A percentile compares a stretch with the other conserved stretches of the same genome.
These are phyloP conservation scores for Epizoanthus stellaris DNA, from an alignment of 92 coral and sea anemone genomes.

Conservation along the genomic window DNA sequence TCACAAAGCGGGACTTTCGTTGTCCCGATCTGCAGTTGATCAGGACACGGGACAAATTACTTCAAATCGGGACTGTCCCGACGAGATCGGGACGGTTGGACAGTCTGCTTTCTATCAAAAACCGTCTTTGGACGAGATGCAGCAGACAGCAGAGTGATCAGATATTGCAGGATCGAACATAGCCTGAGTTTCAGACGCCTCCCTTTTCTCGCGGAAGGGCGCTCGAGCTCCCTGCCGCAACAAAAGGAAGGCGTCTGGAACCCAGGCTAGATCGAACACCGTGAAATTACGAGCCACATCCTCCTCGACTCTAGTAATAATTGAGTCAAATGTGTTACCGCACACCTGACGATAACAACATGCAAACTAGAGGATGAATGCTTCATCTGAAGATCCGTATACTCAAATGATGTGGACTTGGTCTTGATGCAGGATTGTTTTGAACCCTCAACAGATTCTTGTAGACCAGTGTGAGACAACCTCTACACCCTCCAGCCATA, in stretches of 20 bases:
- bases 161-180: conserved; percentile 40
- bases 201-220: no score
- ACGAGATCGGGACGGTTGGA: no score
- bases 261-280: no score
- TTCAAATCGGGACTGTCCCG: no score
- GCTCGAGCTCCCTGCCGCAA: no score
- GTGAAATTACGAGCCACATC: conserved; percentile 28
- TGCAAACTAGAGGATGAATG: conserved; percentile 30
- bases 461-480: neutral
- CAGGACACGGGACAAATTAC: no score
- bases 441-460: conserved; percentile 15
- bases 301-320: conserved; percentile 34
- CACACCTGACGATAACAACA: conserved; percentile 11
- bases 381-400: neutral
- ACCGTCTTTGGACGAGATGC: no score
- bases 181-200: no score
- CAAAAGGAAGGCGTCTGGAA: no score
- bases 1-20: no score
- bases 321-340: conserved; percentile 10
- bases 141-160: conserved; percentile 22
- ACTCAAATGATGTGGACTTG: neutral
- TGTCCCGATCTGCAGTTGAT: no score
- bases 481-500: conserved; percentile 52
- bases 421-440: neutral
- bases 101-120: no score